Conservation (phyloP, 1,140 invertebrate genomes). For the Physella acuta region DNA sequence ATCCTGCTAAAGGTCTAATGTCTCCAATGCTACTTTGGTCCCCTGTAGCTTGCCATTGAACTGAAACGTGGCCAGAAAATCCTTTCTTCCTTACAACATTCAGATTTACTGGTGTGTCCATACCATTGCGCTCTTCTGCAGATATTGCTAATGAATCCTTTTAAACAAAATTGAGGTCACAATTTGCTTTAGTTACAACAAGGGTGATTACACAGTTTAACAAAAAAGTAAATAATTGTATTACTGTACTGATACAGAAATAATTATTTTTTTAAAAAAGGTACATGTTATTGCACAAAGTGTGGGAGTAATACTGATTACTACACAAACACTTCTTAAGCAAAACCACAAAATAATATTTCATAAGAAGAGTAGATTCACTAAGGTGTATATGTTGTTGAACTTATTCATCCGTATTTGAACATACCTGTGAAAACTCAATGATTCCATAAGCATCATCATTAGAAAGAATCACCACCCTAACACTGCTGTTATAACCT, state of each 20-base stretch:
- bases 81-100: constrained; percentile 44
- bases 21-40: constrained; percentile 48
- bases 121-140: constrained; percentile 37
- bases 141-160: constrained; percentile 47
- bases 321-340: no score
- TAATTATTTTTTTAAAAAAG: no score
- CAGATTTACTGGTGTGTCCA: constrained; percentile 43
- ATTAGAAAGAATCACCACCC: constrained; percentile 52
- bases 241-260: not conserved
- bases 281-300: no score
- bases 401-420: no score
- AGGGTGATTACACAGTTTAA: not conserved
- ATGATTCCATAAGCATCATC: constrained; percentile 57
- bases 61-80: constrained; percentile 45
- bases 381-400: no score
- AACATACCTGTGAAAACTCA: constrained; percentile 39
- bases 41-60: constrained; percentile 48
- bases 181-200: not conserved
- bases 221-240: not conserved
- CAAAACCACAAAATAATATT: no score
- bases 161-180: not conserved
- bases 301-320: no score
- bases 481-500: constrained; percentile 38
- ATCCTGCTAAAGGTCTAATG: constrained; percentile 50
- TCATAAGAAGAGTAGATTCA: no score